Evolutionary conservation across 2,888 invertebrate species (phyloP), one percentile per base, ranked within the genome.

Genomic region (Sesia bembeciformis): DNA sequence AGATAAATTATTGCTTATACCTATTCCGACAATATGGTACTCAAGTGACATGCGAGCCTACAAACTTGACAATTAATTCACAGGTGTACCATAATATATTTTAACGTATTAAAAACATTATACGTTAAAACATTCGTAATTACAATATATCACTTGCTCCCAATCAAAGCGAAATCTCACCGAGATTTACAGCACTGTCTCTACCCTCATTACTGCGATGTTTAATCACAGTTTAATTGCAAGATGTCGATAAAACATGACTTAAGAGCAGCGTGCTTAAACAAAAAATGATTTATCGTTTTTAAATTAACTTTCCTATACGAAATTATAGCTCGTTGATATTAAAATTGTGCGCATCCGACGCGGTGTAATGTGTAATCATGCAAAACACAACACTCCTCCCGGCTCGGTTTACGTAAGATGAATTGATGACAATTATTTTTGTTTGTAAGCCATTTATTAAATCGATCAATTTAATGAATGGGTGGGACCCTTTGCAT

Each of bases 341-440:
- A 46, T 46, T 46, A 46, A 46, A 46, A 46, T 46, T 46, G 46
- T 46, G 46, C 46, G 8, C 46, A 23, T 7, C 46, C 46, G 46
- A n/a, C 46, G 7, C 46, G 46, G 46, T 4, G 46, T 58, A 57
- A 59, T 56, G 56, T 60, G 52, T 58, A 63, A 62, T 62, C 60
- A 59, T 57, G 57, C 52, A 53, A 55, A 58, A 52, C 55, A 51
- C 38, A 46, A 23, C n/a, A 46, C 46, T 23, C 46, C n/a, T 23
- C 46, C 54, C 7, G 52, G 50, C 53, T 53, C 56, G 51, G 57
- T 56, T 57, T 49, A 60, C 52, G 54, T 23, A 53, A 57, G 57
- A 65, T 61, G 57, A 60, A 65, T 64, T 57, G 52, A 49, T 43
- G 38, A 39, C 57, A 54, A 60, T 62, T 61, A 59, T 60, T 62